phyloP scores from a whole-genome alignment of 2,888 invertebrate genomes.

The Stictocephala bisonia region DNA sequence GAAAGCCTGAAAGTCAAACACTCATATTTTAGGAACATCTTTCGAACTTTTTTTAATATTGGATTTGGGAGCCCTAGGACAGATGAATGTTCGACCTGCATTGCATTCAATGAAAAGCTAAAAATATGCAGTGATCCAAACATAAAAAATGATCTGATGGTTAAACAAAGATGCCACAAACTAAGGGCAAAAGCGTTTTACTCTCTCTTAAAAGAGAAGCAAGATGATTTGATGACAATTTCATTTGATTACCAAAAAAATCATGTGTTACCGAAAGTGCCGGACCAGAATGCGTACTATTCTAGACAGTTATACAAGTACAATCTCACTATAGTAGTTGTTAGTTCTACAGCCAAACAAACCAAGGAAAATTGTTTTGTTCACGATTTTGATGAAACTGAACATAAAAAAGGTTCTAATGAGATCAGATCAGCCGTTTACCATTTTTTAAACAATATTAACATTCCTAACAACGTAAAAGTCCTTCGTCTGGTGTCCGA shows the following conservation, averaged over 20 bases:
- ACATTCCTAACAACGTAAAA: conserved; percentile 23
- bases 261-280: conserved; percentile 15
- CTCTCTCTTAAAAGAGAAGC: not conserved
- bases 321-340: conserved; percentile 16
- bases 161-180: not conserved
- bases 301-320: conserved; percentile 29
- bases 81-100: conserved; percentile 10
- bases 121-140: not conserved
- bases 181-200: conserved; percentile 6
- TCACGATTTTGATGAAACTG: not conserved
- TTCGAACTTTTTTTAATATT: not conserved
- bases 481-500: conserved; percentile 49
- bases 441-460: conserved; percentile 7
- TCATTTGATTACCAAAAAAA: conserved; percentile 42
- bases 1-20: not conserved
- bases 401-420: not conserved
- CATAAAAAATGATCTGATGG: not conserved
- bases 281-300: conserved; percentile 45
- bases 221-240: not conserved
- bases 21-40: not conserved
- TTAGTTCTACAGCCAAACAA: conserved; percentile 4
- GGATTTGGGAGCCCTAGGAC: conserved; percentile 6
- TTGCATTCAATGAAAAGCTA: not conserved
- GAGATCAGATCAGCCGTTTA: not conserved
- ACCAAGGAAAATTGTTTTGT: conserved; percentile 20